Base-by-base conservation (phyloP, 64 coral and sea anemone species). In the Stichodactyla helianthus region DNA sequence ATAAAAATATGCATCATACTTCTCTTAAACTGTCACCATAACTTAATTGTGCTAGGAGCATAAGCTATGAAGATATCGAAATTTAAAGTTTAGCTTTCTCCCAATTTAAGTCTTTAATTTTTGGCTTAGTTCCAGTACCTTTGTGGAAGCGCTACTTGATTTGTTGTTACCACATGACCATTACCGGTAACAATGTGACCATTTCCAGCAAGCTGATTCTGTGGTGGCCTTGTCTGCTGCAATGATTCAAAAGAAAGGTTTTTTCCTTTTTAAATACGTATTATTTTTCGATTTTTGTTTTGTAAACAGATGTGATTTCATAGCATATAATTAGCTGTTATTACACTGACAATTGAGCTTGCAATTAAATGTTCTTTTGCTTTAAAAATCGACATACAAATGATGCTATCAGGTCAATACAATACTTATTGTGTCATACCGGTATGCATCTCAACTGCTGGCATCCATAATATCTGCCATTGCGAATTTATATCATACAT, bases 221-320 rank as follows among this genome's bases (percentile, higher is more conserved):
- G 83, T 18, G 83, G 56, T 81, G 62, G 62, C 62, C 55, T 84
- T 84, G 83, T 59, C 61, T 84, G 83, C 83, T 84, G 23, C 2
- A 52, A 17, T 51, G 4, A 31, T 11, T 28, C 10, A n/a, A 81
- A 81, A 53, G 6, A 81, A 81, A 52, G 35, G 1, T 44, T 44
- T 44, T 44, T 44, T 44, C 2, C 35, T 44, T 44, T 44, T 44
- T 31, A 31, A 31, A 44, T 44, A 44, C 35, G 35, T 44, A 44
- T 44, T 44, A 44, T 44, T 44, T 44, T 44, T 44, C 35, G 35
- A 44, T 44, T 44, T 44, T 44, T 3, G 35, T 44, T 44, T 44
- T 44, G 35, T 44, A 44, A 44, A 44, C 35, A 44, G 35, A 44
- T 44, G 35, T 44, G 35, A 44, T 44, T 44, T 44, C 35, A 44